A percentile compares a stretch with the other conserved stretches of the same genome.
These are phyloP conservation scores for Phoxinus dragarum DNA, from an alignment of 2,797 vertebrate species.

Conservation along the genomic window DNA sequence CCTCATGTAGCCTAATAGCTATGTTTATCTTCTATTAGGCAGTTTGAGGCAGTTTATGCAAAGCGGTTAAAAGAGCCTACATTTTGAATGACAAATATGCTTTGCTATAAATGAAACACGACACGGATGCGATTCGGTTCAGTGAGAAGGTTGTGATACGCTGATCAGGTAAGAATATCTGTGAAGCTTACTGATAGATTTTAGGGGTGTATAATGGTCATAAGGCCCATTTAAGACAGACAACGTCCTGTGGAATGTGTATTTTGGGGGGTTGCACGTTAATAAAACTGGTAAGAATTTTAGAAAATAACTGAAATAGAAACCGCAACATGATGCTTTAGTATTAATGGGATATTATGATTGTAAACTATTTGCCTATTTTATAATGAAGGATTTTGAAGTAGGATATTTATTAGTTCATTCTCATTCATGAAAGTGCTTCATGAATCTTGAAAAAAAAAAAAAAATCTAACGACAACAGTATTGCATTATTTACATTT, in stretches of 20 bases:
- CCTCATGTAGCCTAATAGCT: background rate
- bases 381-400: background rate
- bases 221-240: background rate
- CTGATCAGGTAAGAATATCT: slow-evolving; percentile 29
- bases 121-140: slow-evolving; percentile 12
- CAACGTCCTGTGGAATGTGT: background rate
- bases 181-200: background rate
- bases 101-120: slow-evolving; percentile 18
- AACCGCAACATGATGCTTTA: background rate
- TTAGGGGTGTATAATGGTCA: background rate
- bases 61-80: background rate
- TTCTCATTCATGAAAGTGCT: background rate
- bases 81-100: slow-evolving; percentile 46
- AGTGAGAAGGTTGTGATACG: slow-evolving; percentile 7
- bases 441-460: background rate
- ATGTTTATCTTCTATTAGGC: background rate
- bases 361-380: background rate
- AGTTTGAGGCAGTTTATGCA: slow-evolving; percentile 23
- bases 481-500: background rate
- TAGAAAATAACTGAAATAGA: background rate
- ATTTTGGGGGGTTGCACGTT: background rate
- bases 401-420: background rate
- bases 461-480: background rate
- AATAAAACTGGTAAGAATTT: background rate
- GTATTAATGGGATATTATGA: background rate